Evolutionary conservation across 2,113 vertebrate genomes (phyloP), one percentile per base, ranked within the genome.

Genomic region (Pseudolaguvia tuberculata): DNA sequence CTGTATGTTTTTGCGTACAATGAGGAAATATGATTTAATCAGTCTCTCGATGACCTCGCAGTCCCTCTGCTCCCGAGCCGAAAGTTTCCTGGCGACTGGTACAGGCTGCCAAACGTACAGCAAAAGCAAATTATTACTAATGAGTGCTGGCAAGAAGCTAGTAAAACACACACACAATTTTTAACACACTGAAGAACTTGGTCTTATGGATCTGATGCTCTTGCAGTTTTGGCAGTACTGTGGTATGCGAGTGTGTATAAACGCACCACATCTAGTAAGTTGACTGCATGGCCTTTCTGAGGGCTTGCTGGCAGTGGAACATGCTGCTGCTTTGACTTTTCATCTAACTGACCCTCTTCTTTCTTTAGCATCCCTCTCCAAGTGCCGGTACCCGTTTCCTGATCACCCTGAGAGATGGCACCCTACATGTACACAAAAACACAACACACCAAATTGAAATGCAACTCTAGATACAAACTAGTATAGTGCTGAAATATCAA

Each of bases 1-100:
- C 85, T 99, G 97, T 84, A 99, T 99, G 82, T 99, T 99, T 88
- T 99, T 99, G 80, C 97, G 92, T 69, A 99, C 97, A 76, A 99
- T 99, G 52, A 99, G 92, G 83, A 99, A 98, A 76, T 99, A 99
- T 0, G 96, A 98, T 77, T 99, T 99, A 82, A 99, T 99, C 76
- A 99, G 94, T 82, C 95, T 91, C 85, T 98, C 96, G 14, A 99
- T 98, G 83, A 99, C 96, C 85, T 99, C 97, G 75, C 97, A 99
- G 80, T 99, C 97, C 81, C 97, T 89, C 82, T 99, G 96, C 79
- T 99, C 97, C 25, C 96, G 92, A 71, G 95, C 92, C 42, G 97
- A 98, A 51, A 99, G 90, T 84, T 95, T 99, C 82, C 97, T 93
- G 84, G 96, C 91, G 76, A 99, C 95, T 25, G 97, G 95, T 81